phyloP scores from a whole-genome alignment of 2,113 vertebrate genomes.

The Paratilapia polleni region DNA sequence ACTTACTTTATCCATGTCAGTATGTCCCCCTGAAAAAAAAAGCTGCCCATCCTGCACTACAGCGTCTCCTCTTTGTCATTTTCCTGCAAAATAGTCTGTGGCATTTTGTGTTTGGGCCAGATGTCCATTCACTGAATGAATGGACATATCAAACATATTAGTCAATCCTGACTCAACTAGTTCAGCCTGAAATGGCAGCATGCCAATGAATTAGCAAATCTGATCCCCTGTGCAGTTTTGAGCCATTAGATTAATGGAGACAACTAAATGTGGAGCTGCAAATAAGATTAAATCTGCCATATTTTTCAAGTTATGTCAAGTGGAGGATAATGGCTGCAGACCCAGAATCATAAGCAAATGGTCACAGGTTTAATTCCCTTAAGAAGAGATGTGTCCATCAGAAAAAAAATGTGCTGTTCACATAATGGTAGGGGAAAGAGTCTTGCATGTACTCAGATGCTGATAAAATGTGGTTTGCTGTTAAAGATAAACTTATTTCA shows the following conservation, averaged over 20 bases:
- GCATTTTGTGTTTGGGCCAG: not conserved
- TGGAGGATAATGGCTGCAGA: not conserved
- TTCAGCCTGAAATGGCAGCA: not conserved
- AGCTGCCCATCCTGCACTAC: too few relatives aligned
- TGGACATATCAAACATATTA: not conserved
- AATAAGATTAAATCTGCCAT: constrained; percentile 35
- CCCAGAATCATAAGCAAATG: not conserved
- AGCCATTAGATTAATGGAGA: constrained; percentile 46
- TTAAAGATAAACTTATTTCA: not conserved
- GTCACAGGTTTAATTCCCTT: not conserved
- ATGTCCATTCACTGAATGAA: constrained; percentile 3
- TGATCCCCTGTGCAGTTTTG: constrained; percentile 9
- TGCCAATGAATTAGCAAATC: constrained; percentile 28
- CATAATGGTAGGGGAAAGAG: not conserved
- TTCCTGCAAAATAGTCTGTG: not conserved
- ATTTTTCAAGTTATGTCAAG: constrained; percentile 46
- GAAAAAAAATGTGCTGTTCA: not conserved
- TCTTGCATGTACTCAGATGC: too few relatives aligned
- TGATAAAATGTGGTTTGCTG: fast-evolving
- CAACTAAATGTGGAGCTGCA: not conserved
- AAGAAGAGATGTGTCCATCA: not conserved
- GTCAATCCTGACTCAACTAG: constrained; percentile 3
- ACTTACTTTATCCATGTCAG: too few relatives aligned
- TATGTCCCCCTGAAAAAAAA: not conserved
- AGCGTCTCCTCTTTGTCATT: not conserved